A percentile compares a stretch with the other conserved stretches of the same genome.
Conservation (phyloP, 2,797 vertebrate species). For the Sphaeramia orbicularis region DNA sequence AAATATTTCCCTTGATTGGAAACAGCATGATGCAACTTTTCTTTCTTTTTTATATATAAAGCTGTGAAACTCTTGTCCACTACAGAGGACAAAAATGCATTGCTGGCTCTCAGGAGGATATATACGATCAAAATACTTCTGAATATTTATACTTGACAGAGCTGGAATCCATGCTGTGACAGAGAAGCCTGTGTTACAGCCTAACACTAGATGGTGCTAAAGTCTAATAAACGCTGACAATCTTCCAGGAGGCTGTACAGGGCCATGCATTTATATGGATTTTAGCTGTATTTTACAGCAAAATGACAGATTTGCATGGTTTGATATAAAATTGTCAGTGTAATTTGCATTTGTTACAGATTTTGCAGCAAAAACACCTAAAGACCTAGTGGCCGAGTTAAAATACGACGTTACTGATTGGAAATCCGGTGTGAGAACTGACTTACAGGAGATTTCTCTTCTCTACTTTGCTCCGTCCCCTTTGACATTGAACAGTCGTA, state of each 20-base stretch:
- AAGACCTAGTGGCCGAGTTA: conserved; percentile 3
- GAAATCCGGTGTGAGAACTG: conserved; percentile 70
- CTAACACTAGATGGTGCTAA: conserved; percentile 78
- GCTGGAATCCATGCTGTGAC: no score
- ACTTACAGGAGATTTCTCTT: conserved; percentile 56
- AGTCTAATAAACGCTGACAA: conserved; percentile 43
- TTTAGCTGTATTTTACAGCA: conserved; percentile 3
- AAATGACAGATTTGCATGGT: no score
- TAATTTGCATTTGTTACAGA: conserved; percentile 20
- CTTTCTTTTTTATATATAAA: no score
- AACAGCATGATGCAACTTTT: no score
- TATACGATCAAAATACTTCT: no score
- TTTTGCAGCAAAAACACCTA: conserved; percentile 7
- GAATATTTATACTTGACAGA: no score
- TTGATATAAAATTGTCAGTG: conserved; percentile 9
- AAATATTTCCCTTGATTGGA: no score
- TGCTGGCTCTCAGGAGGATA: no score
- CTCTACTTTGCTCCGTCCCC: conserved; percentile 49
- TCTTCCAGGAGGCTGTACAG: neutral
- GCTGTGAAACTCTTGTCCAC: no score
- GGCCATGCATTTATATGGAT: neutral
- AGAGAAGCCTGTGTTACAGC: neutral
- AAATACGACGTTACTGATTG: conserved; percentile 12
- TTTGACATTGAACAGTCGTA: conserved; percentile 64
- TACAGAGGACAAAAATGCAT: no score